Evolutionary conservation across 2,113 vertebrate genomes (phyloP), one percentile per base, ranked within the genome.

Genomic region (Miniopterus natalensis): DNA sequence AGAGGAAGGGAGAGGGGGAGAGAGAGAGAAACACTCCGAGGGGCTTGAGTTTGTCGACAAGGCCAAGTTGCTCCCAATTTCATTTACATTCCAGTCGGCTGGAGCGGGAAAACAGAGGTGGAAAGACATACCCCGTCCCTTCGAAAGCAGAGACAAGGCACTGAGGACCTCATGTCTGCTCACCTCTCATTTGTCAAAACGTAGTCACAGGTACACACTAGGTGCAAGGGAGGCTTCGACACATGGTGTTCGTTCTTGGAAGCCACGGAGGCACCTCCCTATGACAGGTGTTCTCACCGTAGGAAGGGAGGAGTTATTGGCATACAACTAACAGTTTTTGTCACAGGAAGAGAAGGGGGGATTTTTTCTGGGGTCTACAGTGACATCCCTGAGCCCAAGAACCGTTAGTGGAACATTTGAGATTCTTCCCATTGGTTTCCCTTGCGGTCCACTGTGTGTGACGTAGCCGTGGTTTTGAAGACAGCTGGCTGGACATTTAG

Each of bases 41-140:
- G 8, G 8, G 31, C 92, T 75, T n/a, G 1, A 45, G 17, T 42
- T 75, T 90, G 55, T 70, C 29, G 36, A 51, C 23, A 49, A 29
- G 15, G 7, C 23, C 29, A 23, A 36, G 5, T 17, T 65, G 20
- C 8, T 8, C 15, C 21, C 1, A 3, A 49, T 40, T 51, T 84
- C 14, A 45, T 68, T 21, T 36, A 27, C 6, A 57, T 79, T 42
- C 5, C 49, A 65, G 36, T 11, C 20, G 59, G 1, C 9, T 70
- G 1, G 6, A 45, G 79, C 88, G 47, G 10, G 27, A n/a, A n/a
- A 42, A 13, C 5, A 20, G 31, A 75, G 45, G 17, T 18, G 5
- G 17, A 51, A 78, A 23, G 23, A 17, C 9, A 59, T 1, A 4
- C 2, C 0, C 0, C 0, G 6, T 36, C 4, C 25, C 27, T 84